These are phyloP conservation scores for Sternarchorhynchus goeldii DNA, from an alignment of 2,797 vertebrate species.

Conservation along the genomic window DNA sequence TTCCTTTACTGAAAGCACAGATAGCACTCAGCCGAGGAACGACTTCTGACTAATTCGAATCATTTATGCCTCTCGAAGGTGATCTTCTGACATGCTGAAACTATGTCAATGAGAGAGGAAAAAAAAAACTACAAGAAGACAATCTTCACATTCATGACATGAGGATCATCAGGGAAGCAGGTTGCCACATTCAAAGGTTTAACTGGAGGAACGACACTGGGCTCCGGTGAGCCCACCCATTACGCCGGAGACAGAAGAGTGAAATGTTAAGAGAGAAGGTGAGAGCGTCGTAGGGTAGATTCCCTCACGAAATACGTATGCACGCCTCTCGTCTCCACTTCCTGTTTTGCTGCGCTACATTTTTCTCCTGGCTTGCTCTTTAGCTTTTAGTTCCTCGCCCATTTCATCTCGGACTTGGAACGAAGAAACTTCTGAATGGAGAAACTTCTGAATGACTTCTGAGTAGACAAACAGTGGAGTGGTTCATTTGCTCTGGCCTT, in stretches of 20 bases:
- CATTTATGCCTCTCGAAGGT: background rate
- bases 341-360: conserved; percentile 19
- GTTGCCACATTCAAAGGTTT: background rate
- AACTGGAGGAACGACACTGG: background rate
- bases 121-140: background rate
- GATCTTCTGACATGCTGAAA: background rate
- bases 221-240: conserved; percentile 28
- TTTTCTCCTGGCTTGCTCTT: background rate
- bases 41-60: background rate
- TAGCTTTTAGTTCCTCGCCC: background rate
- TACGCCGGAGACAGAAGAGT: conserved; percentile 14
- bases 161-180: background rate
- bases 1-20: background rate
- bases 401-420: background rate
- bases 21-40: background rate
- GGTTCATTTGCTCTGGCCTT: no score
- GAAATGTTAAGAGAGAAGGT: conserved; percentile 25
- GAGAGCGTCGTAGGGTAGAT: conserved; percentile 21
- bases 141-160: background rate
- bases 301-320: conserved; percentile 21
- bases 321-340: background rate
- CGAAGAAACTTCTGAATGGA: background rate
- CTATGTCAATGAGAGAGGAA: background rate
- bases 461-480: background rate
- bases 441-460: no score